Conservation (phyloP, 2,113 vertebrate species). For the Amazona vittata region DNA sequence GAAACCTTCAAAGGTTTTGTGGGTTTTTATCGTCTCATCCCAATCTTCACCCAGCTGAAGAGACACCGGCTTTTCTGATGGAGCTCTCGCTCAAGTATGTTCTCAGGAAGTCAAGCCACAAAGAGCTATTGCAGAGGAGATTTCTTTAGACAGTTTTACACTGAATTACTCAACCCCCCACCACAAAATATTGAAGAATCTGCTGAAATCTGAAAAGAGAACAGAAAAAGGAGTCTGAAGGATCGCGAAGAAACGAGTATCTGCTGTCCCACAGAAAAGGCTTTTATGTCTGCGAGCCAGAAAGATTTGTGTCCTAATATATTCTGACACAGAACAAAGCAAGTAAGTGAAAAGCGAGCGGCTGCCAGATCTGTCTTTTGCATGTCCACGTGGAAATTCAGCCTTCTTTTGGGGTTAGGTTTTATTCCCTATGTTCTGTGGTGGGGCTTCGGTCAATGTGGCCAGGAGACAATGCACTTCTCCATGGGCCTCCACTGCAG, state of each 20-base stretch:
- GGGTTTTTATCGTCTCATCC: constrained; percentile 4
- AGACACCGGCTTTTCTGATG: background rate
- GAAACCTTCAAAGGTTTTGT: constrained; percentile 19
- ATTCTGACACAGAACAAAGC: background rate
- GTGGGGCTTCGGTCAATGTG: background rate
- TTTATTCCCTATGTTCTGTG: background rate
- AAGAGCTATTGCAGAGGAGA: background rate
- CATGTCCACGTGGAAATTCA: background rate
- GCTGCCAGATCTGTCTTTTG: background rate
- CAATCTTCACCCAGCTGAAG: background rate
- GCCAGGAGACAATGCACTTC: background rate
- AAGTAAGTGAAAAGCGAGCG: background rate
- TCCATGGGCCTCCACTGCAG: background rate
- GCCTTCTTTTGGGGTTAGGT: background rate
- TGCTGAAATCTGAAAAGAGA: background rate
- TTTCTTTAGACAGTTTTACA: background rate
- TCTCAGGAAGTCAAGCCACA: background rate
- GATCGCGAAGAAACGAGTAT: background rate
- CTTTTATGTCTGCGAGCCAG: background rate
- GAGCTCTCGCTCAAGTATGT: background rate
- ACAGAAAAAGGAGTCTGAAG: background rate
- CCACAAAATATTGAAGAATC: constrained; percentile 35
- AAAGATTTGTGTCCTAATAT: background rate
- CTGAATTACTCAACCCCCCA: background rate
- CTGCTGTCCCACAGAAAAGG: background rate